Base-by-base conservation (phyloP, 2,113 vertebrate genomes). In the Aramus guarauna region DNA sequence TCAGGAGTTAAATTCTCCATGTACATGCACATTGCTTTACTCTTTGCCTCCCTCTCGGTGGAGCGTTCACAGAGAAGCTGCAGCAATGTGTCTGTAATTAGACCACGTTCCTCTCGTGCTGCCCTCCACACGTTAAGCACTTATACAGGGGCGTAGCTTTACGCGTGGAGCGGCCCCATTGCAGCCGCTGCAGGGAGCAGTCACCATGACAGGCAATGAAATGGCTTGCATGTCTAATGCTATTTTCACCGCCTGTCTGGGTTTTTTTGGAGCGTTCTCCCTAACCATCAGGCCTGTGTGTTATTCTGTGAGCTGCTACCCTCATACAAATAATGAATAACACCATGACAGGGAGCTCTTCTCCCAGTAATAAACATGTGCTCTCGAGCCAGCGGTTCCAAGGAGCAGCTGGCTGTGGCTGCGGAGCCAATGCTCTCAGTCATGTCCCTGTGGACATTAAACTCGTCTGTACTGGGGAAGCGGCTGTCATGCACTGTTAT, bases 171-270 rank as follows among this genome's bases (percentile, higher is more conserved):
- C 3, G 5, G 88, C 30, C 66, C 74, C 2, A 4, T 9, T 47
- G 72, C 45, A 60, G 39, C 69, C 23, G 1, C 85, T 47, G 83
- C 85, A 71, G 90, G 76, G 71, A 83, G 76, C 84, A 74, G 52
- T 55, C 84, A 39, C 87, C 37, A 9, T n/a, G 89, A 27, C 76
- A 83, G 52, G 78, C 71, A 30, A 2, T 12, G 62, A 56, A 50
- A 76, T 30, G 83, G 63, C 55, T 92, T 92, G 88, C 79, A 81
- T 84, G 83, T 37, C 93, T 90, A 74, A 78, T 77, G 88, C 72
- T 86, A 3, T 77, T 93, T 72, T 62, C 68, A 45, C 79, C 0
- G 50, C 82, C 79, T 74, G 85, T 39, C 94, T 90, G 90, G 55
- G 66, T 43, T 76, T 80, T 50, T 88, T 86, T 17, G 36, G 80